Evolutionary conservation across 2,888 invertebrate species (phyloP), one percentile per base, ranked within the genome.

Genomic region (Torymus texanus): DNA sequence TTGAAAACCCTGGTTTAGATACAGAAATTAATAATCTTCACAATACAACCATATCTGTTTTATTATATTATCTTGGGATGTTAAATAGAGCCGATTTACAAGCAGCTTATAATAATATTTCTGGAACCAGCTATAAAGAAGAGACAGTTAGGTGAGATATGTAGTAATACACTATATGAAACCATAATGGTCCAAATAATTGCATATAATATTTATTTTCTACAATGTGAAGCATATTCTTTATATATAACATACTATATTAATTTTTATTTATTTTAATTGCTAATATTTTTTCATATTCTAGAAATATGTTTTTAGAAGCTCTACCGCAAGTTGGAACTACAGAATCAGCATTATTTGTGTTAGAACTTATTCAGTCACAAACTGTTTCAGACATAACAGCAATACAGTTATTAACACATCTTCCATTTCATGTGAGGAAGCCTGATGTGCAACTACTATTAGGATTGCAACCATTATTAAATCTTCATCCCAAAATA

Each of bases 121-220:
- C 89, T 10, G 95, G 95, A 0, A 95, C 95, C 2, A 95, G 95
- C 83, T 95, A 95, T 85, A 93, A 94, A 50, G 92, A 94, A 87
- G 95, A 95, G 88, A 95, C 95, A 0, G 93, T 94, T 29, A 92
- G 91, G 91, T 91, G 84, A 16, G 53, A 55, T 29, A 18, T 62
- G 12, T 41, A 73, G 29, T 56, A 61, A n/a, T 16, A 41, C 8
- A 41, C 41, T 41, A 41, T 41, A 41, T 41, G 41, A 41, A 41
- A 41, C 8, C 41, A 8, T 51, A 10, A 56, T 13, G 21, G 56
- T 51, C 51, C 12, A n/a, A 62, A 41, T 24, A 51, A 67, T 41
- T 41, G 41, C 8, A 41, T 5, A 41, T 8, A 41, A 41, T 41
- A 8, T 8, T 41, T 0, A 41, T 41, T 41, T 41, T 8, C 8